Base-by-base conservation (phyloP, 1,140 invertebrate genomes). In the Metopolophium dirhodum region DNA sequence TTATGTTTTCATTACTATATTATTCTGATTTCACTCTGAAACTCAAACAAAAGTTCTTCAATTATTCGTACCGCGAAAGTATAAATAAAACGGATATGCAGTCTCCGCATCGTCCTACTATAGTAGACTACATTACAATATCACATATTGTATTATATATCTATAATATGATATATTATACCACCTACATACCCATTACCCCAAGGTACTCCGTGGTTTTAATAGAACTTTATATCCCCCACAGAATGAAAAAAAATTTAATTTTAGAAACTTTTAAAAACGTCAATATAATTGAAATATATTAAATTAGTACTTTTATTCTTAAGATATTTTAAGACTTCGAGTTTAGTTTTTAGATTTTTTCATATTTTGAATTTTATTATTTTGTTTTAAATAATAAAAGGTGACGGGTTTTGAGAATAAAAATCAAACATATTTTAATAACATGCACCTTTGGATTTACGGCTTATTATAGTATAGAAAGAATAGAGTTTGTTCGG, bases 201-300 rank as follows among this genome's bases (percentile, higher is more conserved):
- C 30, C n/a, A n/a, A 6, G n/a, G 6, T n/a, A 35, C 61, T n/a
- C 14, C n/a, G 30, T n/a, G 7, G 30, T 77, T 7, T 77, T 77
- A 77, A n/a, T n/a, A 77, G 11, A 77, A 77, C 11, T n/a, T 77
- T n/a, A n/a, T 18, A n/a, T 77, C 14, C 30, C 30, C 61, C 30
- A 35, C 1, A 77, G 30, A 77, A 35, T n/a, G 61, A 77, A 77
- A n/a, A 68, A 30, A 68, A 18, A 77, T 77, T 77, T 77, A 77
- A n/a, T 77, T n/a, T 77, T 20, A n/a, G 61, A n/a, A 77, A 77
- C 61, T 77, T 77, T 77, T 20, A 6, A 18, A n/a, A 77, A 18
- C 30, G 61, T 77, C 61, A n/a, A 77, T 77, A 77, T n/a, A 77
- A 77, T 77, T n/a, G n/a, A 77, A 77, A 77, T n/a, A n/a, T 77